Evolutionary conservation across 2,113 vertebrate species (phyloP).

Genomic region (human (Homo sapiens)): DNA sequence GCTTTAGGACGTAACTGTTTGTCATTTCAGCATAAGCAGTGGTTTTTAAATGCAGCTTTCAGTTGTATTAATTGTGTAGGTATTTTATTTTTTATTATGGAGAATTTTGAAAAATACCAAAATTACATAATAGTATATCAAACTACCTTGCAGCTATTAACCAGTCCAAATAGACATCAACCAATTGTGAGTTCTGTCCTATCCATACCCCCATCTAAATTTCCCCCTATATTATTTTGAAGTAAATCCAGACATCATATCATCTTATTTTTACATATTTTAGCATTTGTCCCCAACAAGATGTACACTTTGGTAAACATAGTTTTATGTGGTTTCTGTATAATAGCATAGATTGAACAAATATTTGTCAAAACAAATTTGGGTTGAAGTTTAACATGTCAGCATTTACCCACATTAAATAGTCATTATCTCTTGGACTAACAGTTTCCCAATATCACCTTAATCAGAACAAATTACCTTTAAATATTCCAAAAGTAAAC

Average conservation of each 20-base stretch:
- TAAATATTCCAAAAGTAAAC: constrained; percentile 58
- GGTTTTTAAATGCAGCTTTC: constrained; percentile 12
- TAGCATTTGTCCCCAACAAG: constrained; percentile 18
- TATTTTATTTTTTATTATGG: not conserved
- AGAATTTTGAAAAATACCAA: not conserved
- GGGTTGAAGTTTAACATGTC: constrained; percentile 12
- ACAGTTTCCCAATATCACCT: not conserved
- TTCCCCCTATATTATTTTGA: not conserved
- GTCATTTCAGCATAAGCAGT: constrained; percentile 3
- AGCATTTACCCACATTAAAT: not conserved
- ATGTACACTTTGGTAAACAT: not conserved
- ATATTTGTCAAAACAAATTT: constrained; percentile 33
- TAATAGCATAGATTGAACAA: not conserved
- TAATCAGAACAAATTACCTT: constrained; percentile 67
- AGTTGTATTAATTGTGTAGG: not conserved
- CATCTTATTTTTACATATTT: not conserved
- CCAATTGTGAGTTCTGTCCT: not conserved
- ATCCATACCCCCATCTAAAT: not conserved
- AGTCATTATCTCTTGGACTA: not conserved
- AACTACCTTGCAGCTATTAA: not conserved
- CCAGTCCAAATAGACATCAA: not conserved
- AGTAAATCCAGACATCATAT: not conserved
- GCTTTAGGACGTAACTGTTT: constrained; percentile 10
- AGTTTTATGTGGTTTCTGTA: not conserved
- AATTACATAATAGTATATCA: not conserved